Conservation (phyloP, 2,888 invertebrate genomes). For the Protodeltote pygarga region DNA sequence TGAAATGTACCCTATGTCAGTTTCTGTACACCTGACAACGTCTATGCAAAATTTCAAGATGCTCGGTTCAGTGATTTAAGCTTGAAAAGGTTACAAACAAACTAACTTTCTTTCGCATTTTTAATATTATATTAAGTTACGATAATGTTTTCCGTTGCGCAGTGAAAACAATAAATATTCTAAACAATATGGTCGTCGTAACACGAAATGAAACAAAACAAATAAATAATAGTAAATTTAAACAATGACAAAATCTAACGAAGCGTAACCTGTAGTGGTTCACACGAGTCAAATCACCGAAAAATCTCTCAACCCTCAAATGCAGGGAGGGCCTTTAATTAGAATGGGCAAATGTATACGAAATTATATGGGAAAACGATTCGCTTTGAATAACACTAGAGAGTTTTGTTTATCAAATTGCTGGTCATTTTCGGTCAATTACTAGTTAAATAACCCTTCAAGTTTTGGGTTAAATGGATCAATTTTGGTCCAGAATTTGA, state of each 20-base stretch:
- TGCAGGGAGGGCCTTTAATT: constrained; percentile 75
- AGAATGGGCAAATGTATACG: constrained; percentile 72
- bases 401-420: constrained; percentile 39
- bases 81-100: too few species aligned
- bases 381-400: constrained; percentile 55
- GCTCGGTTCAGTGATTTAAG: too few species aligned
- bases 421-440: constrained; percentile 16
- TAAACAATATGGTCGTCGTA: constrained; percentile 31
- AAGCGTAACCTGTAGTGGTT: constrained; percentile 70
- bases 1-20: too few species aligned
- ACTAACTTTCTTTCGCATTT: too few species aligned
- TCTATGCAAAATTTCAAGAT: too few species aligned
- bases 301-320: constrained; percentile 63
- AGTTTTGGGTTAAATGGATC: constrained; percentile 21
- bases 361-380: constrained; percentile 80
- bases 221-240: constrained; percentile 60
- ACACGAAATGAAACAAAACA: constrained; percentile 48
- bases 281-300: constrained; percentile 81
- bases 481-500: too few species aligned
- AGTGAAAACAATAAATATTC: not conserved
- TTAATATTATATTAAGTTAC: too few species aligned
- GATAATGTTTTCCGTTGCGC: not conserved
- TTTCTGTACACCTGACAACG: too few species aligned
- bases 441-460: constrained; percentile 24
- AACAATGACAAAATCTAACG: constrained; percentile 61